phyloP scores from a whole-genome alignment of 2,113 vertebrate species.

The Grallaria varia region DNA sequence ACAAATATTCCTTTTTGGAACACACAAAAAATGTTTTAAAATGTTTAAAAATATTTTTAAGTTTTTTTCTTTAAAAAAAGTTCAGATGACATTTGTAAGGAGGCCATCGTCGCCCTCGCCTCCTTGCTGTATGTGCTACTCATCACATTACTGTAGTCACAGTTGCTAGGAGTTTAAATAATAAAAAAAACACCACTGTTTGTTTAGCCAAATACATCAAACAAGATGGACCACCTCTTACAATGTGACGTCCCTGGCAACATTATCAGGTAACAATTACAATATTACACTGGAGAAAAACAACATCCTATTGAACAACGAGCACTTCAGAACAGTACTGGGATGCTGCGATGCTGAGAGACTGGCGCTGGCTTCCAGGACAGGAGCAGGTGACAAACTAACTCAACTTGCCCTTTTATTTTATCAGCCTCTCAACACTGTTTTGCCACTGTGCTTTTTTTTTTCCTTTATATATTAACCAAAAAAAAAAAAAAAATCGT shows the following conservation, averaged over 20 bases:
- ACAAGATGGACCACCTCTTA: slow-evolving; percentile 49
- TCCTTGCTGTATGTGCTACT: slow-evolving; percentile 64
- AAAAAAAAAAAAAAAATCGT: background rate
- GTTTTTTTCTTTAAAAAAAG: slow-evolving; percentile 23
- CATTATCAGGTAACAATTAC: slow-evolving; percentile 47
- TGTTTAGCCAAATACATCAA: slow-evolving; percentile 58
- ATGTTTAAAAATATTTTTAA: slow-evolving; percentile 75
- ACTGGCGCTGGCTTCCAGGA: background rate
- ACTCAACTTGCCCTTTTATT: background rate
- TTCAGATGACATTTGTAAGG: slow-evolving; percentile 64
- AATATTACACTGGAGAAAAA: slow-evolving; percentile 51
- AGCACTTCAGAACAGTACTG: slow-evolving; percentile 52
- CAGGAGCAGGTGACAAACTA: background rate
- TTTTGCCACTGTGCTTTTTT: slow-evolving; percentile 1
- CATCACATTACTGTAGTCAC: slow-evolving; percentile 64
- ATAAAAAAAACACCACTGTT: slow-evolving; percentile 41
- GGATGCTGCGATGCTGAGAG: slow-evolving; percentile 43
- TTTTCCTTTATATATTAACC: background rate
- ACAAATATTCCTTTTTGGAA: slow-evolving; percentile 67
- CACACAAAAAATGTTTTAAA: slow-evolving; percentile 75
- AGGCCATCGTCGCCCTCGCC: slow-evolving; percentile 7
- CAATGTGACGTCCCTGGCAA: slow-evolving; percentile 18
- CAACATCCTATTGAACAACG: slow-evolving; percentile 34
- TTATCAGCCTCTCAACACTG: slow-evolving; percentile 14
- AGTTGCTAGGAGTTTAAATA: slow-evolving; percentile 64